Evolutionary conservation across 1,140 invertebrate genomes (phyloP), one percentile per base, ranked within the genome.

Genomic region (Coelopa frigida): DNA sequence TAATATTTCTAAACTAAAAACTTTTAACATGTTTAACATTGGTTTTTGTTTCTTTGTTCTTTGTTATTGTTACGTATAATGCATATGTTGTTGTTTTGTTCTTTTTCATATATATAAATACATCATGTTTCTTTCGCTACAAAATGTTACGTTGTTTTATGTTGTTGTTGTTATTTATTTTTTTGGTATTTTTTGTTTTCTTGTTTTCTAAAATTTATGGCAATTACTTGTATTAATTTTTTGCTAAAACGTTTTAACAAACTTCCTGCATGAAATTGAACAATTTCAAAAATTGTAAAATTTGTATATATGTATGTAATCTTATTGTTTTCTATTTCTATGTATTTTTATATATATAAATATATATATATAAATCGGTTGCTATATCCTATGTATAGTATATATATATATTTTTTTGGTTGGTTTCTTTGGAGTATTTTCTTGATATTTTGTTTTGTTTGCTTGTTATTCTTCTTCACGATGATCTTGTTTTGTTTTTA

Each of bases 291-390:
- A 33, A 14, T n/a, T n/a, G n/a, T n/a, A n/a, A n/a, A n/a, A 57
- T 64, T 53, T 60, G 53, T 60, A 56, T 55, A 36, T 51, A 36
- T 41, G 46, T 47, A 44, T 52, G 50, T 54, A 22, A 10, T 32
- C 7, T 27, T 36, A 14, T 18, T 46, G 38, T 53, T 51, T 54
- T 20, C 44, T 18, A 49, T 31, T 49, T 20, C 49, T 43, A 24
- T 44, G 41, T 27, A 35, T 44, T 10, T 44, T 23, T 35, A 15
- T 38, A 23, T 37, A 45, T 46, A 44, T 29, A 32, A 21, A 21
- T 44, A 22, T 44, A 33, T 46, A 37, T 35, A 24, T 46, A 5
- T 37, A 12, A 14, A 38, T 20, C 18, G 14, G n/a, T n/a, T n/a
- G n/a, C n/a, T n/a, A n/a, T n/a, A n/a, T n/a, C n/a, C n/a, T n/a